Percentiles rank a stretch among this genome's conserved stretches.
Evolutionary conservation across 2,113 vertebrate genomes (phyloP).

Genomic region (Vulpes vulpes): DNA sequence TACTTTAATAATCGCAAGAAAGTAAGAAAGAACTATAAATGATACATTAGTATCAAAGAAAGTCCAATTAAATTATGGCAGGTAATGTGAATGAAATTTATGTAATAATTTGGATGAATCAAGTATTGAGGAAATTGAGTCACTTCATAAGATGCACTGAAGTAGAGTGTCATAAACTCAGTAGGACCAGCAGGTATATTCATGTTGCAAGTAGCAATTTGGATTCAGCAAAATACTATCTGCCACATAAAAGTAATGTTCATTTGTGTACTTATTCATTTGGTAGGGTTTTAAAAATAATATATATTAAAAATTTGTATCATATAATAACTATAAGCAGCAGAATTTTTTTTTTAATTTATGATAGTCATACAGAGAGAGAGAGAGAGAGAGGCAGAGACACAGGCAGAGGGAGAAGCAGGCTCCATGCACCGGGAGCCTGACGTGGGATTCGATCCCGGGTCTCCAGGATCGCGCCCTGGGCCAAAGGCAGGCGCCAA

Average conservation of each 20-base stretch:
- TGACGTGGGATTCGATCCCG: too few relatives aligned
- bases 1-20: background rate
- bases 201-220: background rate
- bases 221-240: constrained; percentile 27
- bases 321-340: background rate
- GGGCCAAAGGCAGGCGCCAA: too few relatives aligned
- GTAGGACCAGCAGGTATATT: background rate
- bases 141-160: background rate
- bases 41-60: background rate
- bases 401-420: too few relatives aligned
- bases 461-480: too few relatives aligned
- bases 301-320: background rate
- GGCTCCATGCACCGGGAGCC: too few relatives aligned
- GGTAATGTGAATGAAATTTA: background rate
- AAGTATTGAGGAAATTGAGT: background rate
- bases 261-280: background rate
- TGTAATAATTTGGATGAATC: constrained; percentile 3
- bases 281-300: background rate
- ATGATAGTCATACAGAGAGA: too few relatives aligned
- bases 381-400: too few relatives aligned
- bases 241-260: constrained; percentile 16
- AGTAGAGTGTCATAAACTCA: background rate
- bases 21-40: background rate
- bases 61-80: background rate
- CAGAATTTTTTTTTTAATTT: background rate